phyloP scores from a whole-genome alignment of 2,113 vertebrate genomes.

The Notarius lentiginosus region DNA sequence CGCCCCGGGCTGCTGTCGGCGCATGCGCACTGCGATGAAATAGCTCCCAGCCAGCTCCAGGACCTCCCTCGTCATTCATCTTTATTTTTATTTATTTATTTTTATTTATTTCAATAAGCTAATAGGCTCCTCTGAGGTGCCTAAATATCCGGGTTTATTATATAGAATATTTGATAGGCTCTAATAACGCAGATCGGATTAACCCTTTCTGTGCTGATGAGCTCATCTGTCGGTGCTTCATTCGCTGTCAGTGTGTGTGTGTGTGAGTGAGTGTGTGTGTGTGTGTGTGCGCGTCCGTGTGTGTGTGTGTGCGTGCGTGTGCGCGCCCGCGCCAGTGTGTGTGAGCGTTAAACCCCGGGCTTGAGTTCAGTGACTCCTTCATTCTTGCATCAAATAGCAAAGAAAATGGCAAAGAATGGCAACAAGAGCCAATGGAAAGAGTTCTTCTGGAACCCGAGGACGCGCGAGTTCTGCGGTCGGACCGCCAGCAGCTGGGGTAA shows the following conservation, averaged over 20 bases:
- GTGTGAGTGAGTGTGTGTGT: background rate
- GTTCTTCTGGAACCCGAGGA: slow-evolving; percentile 87
- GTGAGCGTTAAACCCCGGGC: background rate
- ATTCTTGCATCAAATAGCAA: background rate
- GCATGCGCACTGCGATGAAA: slow-evolving; percentile 47
- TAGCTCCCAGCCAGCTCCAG: background rate
- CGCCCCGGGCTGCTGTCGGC: slow-evolving; percentile 46
- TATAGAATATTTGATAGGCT: background rate
- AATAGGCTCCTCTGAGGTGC: background rate
- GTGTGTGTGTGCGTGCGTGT: background rate
- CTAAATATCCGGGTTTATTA: background rate
- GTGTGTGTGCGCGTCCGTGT: background rate
- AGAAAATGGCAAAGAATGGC: slow-evolving; percentile 77
- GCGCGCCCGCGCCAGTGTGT: background rate
- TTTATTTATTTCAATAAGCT: background rate
- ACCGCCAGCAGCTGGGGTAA: slow-evolving; percentile 90
- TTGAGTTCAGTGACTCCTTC: background rate
- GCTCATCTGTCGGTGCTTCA: background rate
- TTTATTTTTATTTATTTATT: slow-evolving; percentile 18
- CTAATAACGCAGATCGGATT: background rate
- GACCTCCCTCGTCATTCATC: slow-evolving; percentile 16
- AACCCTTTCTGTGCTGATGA: background rate
- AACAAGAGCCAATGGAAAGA: slow-evolving; percentile 81
- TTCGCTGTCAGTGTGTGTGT: background rate
- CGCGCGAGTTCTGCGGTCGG: slow-evolving; percentile 86